Conservation (phyloP, 2,888 invertebrate genomes). For the Gibbula magus region DNA sequence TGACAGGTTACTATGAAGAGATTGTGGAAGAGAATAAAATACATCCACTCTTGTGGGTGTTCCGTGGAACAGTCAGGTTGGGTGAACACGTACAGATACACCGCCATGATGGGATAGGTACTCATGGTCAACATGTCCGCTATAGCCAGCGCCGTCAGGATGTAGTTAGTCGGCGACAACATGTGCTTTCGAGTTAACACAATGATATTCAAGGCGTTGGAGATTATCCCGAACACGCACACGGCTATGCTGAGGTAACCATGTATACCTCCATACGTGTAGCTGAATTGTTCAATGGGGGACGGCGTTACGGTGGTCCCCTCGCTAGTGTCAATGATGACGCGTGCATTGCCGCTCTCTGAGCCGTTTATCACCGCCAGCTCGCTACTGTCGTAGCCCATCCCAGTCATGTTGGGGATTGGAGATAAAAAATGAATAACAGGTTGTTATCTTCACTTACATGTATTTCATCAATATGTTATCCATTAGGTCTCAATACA, state of each 20-base stretch:
- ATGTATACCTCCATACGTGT: slow-evolving; percentile 79
- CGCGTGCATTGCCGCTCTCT: neutral
- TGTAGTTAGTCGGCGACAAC: slow-evolving; percentile 91
- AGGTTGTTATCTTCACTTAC: too few species aligned
- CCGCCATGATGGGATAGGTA: slow-evolving; percentile 85
- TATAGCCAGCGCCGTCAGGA: slow-evolving; percentile 88
- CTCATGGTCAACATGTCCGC: slow-evolving; percentile 91
- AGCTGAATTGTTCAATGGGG: slow-evolving; percentile 54
- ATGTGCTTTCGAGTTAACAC: slow-evolving; percentile 90
- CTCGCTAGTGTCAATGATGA: neutral
- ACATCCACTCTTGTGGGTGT: slow-evolving; percentile 71
- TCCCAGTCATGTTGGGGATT: neutral
- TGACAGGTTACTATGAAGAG: slow-evolving; percentile 77
- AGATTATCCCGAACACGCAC: slow-evolving; percentile 92
- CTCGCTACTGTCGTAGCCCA: neutral
- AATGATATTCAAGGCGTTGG: slow-evolving; percentile 93
- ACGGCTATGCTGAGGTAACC: slow-evolving; percentile 90
- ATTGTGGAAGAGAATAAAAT: slow-evolving; percentile 69
- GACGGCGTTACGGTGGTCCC: slow-evolving; percentile 10
- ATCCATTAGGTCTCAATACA: too few species aligned
- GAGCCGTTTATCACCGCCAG: slow-evolving; percentile 6
- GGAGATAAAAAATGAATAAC: too few species aligned
- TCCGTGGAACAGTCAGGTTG: slow-evolving; percentile 43
- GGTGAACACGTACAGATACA: slow-evolving; percentile 65
- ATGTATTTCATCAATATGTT: too few species aligned